A percentile compares a stretch with the other conserved stretches of the same genome.
phyloP scores from a whole-genome alignment of 2,113 vertebrate species.

The Hyla sarda region DNA sequence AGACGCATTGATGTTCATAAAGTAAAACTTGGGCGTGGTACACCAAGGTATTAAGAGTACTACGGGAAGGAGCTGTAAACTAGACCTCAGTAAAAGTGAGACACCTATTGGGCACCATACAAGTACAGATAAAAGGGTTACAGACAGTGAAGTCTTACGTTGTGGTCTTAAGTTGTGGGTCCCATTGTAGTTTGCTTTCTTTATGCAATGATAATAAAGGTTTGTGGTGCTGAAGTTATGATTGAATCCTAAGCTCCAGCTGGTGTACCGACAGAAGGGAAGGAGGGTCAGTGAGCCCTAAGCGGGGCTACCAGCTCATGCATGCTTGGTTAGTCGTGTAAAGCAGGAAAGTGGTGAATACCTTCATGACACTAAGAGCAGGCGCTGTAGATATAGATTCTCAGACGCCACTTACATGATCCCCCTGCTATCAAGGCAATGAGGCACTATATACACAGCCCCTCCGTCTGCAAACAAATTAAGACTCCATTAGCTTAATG shows the following conservation, averaged over 20 bases:
- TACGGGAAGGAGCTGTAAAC: no score
- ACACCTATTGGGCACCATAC: no score
- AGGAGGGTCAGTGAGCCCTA: constrained; percentile 23
- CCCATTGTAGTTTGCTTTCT: no score
- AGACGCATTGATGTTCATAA: no score
- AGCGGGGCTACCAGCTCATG: neutral
- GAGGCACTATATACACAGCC: constrained; percentile 61
- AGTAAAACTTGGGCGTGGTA: no score
- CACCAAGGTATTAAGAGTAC: no score
- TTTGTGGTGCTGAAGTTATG: neutral
- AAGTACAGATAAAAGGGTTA: no score
- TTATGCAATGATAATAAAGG: neutral
- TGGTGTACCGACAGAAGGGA: constrained; percentile 41
- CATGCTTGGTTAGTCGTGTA: constrained; percentile 9
- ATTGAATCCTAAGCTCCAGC: neutral
- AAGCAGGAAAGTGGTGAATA: neutral
- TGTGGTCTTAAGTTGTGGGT: no score
- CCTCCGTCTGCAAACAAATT: constrained; percentile 69
- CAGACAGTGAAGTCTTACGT: no score
- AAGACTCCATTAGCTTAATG: constrained; percentile 70
- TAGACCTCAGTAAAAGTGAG: no score
- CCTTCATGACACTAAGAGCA: neutral
- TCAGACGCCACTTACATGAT: constrained; percentile 64
- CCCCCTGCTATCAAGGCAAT: constrained; percentile 64
- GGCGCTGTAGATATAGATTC: constrained; percentile 1